phyloP scores from a whole-genome alignment of 2,113 vertebrate genomes.

The Charadrius vociferus region DNA sequence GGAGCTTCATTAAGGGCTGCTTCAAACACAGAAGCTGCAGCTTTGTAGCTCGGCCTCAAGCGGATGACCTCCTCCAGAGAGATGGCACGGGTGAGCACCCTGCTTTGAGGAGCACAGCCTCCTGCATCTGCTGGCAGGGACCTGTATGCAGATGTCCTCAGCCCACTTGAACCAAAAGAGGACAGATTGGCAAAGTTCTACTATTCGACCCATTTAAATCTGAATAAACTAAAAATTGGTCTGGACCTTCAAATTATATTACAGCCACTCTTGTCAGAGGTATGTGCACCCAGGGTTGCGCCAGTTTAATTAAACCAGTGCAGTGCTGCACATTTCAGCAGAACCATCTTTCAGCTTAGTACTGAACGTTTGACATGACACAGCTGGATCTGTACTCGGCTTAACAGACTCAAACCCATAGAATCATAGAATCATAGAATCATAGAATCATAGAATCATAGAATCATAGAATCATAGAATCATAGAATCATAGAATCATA shows the following conservation, averaged over 20 bases:
- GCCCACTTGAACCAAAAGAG: not conserved
- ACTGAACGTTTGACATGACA: not conserved
- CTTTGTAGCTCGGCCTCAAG: not conserved
- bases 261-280: not conserved
- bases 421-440: too few relatives aligned
- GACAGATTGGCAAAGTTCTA: not conserved
- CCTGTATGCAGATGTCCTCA: not conserved
- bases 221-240: not conserved
- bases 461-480: too few relatives aligned
- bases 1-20: not conserved
- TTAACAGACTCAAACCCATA: not conserved
- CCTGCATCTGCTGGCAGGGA: not conserved
- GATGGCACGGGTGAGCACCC: accelerated
- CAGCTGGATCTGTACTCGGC: not conserved
- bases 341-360: not conserved
- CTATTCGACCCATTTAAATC: not conserved
- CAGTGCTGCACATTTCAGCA: not conserved
- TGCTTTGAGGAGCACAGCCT: not conserved
- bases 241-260: not conserved
- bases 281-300: not conserved
- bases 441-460: too few relatives aligned
- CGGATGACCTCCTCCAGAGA: not conserved
- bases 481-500: too few relatives aligned
- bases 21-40: not conserved
- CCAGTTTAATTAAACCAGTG: not conserved